These are phyloP conservation scores for Chelonia mydas DNA, from an alignment of 2,797 vertebrate genomes.

Conservation along the genomic window DNA sequence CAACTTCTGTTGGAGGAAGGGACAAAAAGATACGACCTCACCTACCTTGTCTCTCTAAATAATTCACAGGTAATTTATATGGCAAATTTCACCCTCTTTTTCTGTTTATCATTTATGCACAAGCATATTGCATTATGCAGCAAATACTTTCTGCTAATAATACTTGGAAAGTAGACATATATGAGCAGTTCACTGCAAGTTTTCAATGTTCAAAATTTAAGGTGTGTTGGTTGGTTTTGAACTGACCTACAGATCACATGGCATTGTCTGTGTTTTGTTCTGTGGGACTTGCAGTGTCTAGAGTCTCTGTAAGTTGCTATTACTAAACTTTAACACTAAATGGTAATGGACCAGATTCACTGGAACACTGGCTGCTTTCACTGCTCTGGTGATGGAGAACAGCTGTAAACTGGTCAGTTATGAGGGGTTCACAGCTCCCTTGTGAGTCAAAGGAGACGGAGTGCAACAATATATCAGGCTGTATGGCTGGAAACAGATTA, in stretches of 20 bases:
- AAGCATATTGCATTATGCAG: background rate
- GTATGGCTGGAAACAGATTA: background rate
- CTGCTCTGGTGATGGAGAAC: background rate
- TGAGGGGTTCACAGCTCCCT: background rate
- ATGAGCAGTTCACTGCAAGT: background rate
- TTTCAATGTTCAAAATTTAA: constrained; percentile 33
- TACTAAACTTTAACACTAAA: background rate
- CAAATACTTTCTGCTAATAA: background rate
- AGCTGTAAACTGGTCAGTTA: background rate
- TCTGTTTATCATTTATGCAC: constrained; percentile 5
- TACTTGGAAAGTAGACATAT: constrained; percentile 1
- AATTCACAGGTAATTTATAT: constrained; percentile 11
- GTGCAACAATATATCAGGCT: background rate
- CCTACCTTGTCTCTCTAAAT: background rate
- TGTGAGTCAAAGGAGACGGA: background rate
- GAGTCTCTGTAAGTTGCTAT: background rate
- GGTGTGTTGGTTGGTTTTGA: background rate
- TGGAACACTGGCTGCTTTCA: background rate
- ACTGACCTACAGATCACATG: background rate
- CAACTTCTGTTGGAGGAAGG: background rate
- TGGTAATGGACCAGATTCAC: background rate
- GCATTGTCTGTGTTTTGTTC: background rate
- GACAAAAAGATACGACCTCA: background rate
- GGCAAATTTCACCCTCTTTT: background rate
- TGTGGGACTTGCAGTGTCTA: background rate